Base-by-base conservation (phyloP, 64 coral and sea anemone species). In the Montipora cactus region DNA sequence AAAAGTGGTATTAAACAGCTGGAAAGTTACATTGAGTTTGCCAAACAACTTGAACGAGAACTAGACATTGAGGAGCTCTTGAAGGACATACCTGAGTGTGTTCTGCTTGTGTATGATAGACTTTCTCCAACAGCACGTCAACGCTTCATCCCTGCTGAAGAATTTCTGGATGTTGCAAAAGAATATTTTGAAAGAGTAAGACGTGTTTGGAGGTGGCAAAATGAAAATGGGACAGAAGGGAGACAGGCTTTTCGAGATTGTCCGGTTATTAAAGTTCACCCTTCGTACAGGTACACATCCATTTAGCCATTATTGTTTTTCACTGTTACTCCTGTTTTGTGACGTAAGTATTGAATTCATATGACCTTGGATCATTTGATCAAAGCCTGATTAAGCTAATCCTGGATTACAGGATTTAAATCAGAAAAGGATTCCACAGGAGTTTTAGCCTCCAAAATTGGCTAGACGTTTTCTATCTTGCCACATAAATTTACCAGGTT, bases 1-100 rank as follows among this genome's bases (percentile, higher is more conserved):
- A 96, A 89, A 61, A 79, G 90, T 74, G 95, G 95, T 53, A 69
- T 96, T 19, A 89, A 93, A 59, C 95, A 96, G 69, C 73, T 96
- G 7, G 73, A 80, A 59, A 90, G 80, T 76, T 96, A 92, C 70
- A 67, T 92, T 62, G 84, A 89, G 8, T 95, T 95, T 89, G 83
- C 87, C 8, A 93, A 78, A 62, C 83, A 88, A 28, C 94, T 95
- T 55, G 70, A 88, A 55, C 80, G 87, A 52, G 73, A 76, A 59
- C 68, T 84, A 4, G 67, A 87, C 47, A 87, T 91, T 47, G 62
- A 81, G 45, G 89, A 91, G 46, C 77, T 90, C 71, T 51, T 73
- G 14, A 89, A 95, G 19, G 94, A 91, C 89, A 91, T 95, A 59
- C 88, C 81, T 53, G 94, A 79, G 44, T 91, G 88, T 91, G 88